phyloP scores from a whole-genome alignment of 2,888 invertebrate species.

The Cepaea hortensis region DNA sequence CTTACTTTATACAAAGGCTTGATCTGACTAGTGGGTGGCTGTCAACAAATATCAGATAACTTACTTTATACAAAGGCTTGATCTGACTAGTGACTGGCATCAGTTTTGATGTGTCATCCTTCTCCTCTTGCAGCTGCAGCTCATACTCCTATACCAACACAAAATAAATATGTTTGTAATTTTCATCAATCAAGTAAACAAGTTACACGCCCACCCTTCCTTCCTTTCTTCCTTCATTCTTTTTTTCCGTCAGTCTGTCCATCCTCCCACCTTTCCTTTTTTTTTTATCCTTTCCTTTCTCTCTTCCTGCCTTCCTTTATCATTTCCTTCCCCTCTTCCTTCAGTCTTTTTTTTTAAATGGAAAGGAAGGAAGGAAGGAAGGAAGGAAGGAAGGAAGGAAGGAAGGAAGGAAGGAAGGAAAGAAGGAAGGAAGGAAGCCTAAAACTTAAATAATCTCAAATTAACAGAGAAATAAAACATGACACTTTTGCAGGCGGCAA shows the following conservation, averaged over 20 bases:
- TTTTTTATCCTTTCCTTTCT: too few relatives aligned
- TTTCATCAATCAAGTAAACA: background rate
- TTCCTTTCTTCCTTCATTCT: too few relatives aligned
- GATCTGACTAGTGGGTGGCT: conserved; percentile 64
- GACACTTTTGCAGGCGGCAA: too few relatives aligned
- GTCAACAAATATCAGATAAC: background rate
- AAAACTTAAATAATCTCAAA: too few relatives aligned
- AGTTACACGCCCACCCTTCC: too few relatives aligned
- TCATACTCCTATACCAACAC: conserved; percentile 67
- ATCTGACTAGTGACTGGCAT: conserved; percentile 66
- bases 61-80: conserved; percentile 74
- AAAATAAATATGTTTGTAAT: background rate
- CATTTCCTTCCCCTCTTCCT: too few relatives aligned
- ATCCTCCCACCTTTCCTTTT: too few relatives aligned
- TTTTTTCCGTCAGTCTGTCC: too few relatives aligned
- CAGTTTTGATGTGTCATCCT: conserved; percentile 68
- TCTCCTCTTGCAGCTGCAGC: conserved; percentile 64
- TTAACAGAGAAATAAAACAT: too few relatives aligned
- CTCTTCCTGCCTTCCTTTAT: too few relatives aligned
- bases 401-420: conserved; percentile 9
- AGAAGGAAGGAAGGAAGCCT: background rate
- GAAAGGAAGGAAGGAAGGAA: background rate
- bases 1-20: conserved; percentile 74
- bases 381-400: conserved; percentile 16
- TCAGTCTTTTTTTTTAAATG: too few relatives aligned